Evolutionary conservation across 2,888 invertebrate species (phyloP).

Genomic region (Sclerodermus sp.): DNA sequence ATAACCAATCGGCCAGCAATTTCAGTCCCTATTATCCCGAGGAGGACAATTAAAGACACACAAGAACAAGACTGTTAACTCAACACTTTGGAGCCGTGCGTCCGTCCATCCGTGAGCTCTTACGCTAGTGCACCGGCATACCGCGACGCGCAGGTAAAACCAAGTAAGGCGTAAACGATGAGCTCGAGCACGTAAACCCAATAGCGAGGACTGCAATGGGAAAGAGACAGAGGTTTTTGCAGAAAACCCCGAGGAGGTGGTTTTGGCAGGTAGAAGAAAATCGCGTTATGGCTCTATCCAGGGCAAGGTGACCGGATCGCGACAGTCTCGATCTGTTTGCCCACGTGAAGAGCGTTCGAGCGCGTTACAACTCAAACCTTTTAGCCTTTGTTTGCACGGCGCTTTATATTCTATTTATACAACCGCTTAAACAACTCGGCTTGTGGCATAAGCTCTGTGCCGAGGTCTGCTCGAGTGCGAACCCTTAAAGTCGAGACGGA

Average conservation of each 20-base stretch:
- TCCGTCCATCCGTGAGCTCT: too few relatives aligned
- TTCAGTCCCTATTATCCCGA: slow-evolving; percentile 40
- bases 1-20: slow-evolving; percentile 36
- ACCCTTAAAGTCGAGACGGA: too few relatives aligned
- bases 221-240: too few relatives aligned
- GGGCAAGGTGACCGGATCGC: slow-evolving; percentile 16
- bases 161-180: too few relatives aligned
- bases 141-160: too few relatives aligned
- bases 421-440: slow-evolving; percentile 54
- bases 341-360: slow-evolving; percentile 47
- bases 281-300: background rate
- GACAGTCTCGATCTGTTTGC: slow-evolving; percentile 49
- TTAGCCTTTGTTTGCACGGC: slow-evolving; percentile 54
- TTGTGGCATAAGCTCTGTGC: slow-evolving; percentile 31
- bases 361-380: slow-evolving; percentile 57
- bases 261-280: background rate
- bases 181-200: too few relatives aligned
- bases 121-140: too few relatives aligned
- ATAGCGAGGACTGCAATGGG: too few relatives aligned
- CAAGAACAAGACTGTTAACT: too few relatives aligned
- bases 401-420: slow-evolving; percentile 55
- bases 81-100: too few relatives aligned
- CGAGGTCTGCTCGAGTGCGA: too few relatives aligned
- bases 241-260: background rate
- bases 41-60: slow-evolving; percentile 45